These are phyloP conservation scores for Peromyscus polionotus DNA, from an alignment of 2,113 vertebrate genomes.

Conservation along the genomic window DNA sequence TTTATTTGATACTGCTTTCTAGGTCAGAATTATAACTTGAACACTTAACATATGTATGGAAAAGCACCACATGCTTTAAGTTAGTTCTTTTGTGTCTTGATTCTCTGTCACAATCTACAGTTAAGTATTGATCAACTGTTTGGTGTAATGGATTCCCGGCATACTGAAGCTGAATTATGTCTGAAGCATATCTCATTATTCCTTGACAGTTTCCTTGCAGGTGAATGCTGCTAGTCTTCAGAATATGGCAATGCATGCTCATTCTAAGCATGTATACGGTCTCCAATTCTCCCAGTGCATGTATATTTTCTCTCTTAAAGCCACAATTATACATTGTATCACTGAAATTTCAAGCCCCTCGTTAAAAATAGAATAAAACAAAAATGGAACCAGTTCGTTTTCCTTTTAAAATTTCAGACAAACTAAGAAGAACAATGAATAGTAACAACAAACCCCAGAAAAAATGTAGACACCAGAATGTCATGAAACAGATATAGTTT, in stretches of 20 bases:
- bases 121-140: constrained; percentile 18
- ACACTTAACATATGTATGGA: neutral
- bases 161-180: neutral
- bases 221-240: constrained; percentile 14
- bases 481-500: neutral
- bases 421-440: neutral
- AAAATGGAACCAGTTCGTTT: neutral
- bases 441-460: neutral
- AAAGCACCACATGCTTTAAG: neutral
- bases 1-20: neutral
- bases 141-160: constrained; percentile 2
- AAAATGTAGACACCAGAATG: neutral
- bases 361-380: neutral
- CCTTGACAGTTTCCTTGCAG: neutral
- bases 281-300: neutral
- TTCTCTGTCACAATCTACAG: neutral
- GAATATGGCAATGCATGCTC: neutral
- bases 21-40: neutral
- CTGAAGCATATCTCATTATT: neutral
- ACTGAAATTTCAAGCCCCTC: neutral
- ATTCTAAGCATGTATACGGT: neutral
- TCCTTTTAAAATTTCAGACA: neutral
- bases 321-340: neutral
- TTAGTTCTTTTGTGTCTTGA: neutral
- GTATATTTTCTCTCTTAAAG: constrained; percentile 4